A percentile compares a stretch with the other conserved stretches of the same genome.
Evolutionary conservation across 2,797 vertebrate species (phyloP).

Genomic region (Iguana delicatissima): DNA sequence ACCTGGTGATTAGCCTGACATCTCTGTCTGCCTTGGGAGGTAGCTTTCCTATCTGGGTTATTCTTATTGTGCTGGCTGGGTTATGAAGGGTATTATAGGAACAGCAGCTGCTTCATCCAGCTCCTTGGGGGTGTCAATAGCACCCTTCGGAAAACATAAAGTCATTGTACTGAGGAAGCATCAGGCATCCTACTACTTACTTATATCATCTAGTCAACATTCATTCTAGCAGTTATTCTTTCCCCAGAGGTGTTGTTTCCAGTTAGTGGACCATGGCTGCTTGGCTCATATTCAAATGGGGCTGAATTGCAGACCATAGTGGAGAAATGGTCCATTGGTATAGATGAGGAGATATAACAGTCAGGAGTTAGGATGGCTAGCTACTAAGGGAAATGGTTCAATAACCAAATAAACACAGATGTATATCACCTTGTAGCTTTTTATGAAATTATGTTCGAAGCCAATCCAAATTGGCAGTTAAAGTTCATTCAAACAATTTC

Average conservation of each 20-base stretch:
- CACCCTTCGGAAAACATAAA: neutral
- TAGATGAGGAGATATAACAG: neutral
- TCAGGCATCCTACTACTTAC: neutral
- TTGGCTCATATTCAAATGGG: neutral
- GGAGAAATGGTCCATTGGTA: neutral
- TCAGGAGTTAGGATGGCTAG: neutral
- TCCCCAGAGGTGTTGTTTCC: neutral
- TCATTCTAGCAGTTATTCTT: neutral
- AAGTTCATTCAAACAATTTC: neutral
- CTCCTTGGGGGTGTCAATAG: neutral
- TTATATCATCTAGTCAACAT: neutral
- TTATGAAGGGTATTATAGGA: neutral
- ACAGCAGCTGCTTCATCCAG: neutral
- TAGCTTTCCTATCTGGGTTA: neutral
- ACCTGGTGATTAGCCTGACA: no score
- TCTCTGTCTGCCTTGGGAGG: neutral
- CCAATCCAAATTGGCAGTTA: neutral
- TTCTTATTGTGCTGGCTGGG: neutral
- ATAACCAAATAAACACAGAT: neutral
- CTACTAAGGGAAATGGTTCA: neutral
- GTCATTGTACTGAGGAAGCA: neutral
- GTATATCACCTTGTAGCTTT: neutral
- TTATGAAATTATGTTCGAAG: neutral
- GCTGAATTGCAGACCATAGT: neutral
- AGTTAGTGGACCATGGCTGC: neutral